Base-by-base conservation (phyloP, 2,888 invertebrate genomes). In the Dynastes tityus region DNA sequence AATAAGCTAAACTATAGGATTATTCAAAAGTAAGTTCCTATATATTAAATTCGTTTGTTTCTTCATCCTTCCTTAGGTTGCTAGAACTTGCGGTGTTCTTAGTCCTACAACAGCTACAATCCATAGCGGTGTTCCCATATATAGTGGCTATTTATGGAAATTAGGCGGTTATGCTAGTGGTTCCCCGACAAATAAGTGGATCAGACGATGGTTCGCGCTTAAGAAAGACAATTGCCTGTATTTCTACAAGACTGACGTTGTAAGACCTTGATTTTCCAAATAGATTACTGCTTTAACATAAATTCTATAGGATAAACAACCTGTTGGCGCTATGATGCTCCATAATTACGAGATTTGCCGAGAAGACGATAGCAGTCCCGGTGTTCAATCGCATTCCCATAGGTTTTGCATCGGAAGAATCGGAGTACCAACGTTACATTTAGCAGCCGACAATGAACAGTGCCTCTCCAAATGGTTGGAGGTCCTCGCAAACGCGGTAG, bases 171-270 rank as follows among this genome's bases (percentile, higher is more conserved):
- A 90, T 81, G 90, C 91, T 40, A 91, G 91, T 82, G 90, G 92
- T 3, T 87, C 89, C 2, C 89, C 89, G 4, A 86, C 88, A 40
- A 90, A 89, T 88, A 92, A 94, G 80, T 98, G 98, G 98, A 94
- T 96, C 74, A 91, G 95, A 77, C 91, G 98, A 82, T 98, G 96
- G 96, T 98, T 98, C 89, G 94, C 95, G 81, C 90, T 98, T 77
- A 95, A 97, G 84, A 93, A 95, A 76, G 97, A 98, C 90, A 96
- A 97, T 90, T 97, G 97, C 90, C 92, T 98, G 81, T 98, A 98
- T 89, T 97, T 96, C 89, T 98, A 97, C 90, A 98, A 97, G 91
- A 95, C 95, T 85, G 96, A 97, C 89, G 91, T 94, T 88, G 97
- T 97, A 89, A 91, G 6, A 11, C 53, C 8, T 13, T 11, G n/a